Conservation (phyloP, 2,797 vertebrate genomes). For the Clamator glandarius region DNA sequence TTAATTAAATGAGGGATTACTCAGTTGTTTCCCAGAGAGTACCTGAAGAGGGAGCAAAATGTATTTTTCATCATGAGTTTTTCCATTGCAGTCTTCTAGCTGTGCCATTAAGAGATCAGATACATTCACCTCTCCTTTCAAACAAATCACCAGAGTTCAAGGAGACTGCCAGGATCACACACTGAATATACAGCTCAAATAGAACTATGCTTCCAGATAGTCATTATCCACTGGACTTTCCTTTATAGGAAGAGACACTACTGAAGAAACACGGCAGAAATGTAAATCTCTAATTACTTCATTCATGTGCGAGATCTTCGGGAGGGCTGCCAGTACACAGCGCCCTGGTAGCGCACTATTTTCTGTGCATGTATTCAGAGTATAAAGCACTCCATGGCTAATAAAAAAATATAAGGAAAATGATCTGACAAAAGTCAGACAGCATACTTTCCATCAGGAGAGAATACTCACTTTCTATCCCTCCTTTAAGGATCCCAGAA, state of each 20-base stretch:
- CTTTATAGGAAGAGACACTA: neutral
- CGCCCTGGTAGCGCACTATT: neutral
- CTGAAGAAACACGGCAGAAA: neutral
- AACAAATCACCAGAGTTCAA: neutral
- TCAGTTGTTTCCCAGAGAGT: neutral
- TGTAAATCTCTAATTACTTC: neutral
- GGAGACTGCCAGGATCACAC: neutral
- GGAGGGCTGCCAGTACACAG: neutral
- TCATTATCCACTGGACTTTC: neutral
- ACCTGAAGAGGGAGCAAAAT: neutral
- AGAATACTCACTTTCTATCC: neutral
- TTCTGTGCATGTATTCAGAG: neutral
- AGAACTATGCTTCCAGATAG: neutral
- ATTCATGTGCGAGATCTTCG: neutral
- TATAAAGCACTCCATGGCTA: neutral
- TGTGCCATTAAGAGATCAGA: neutral
- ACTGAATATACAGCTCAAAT: neutral
- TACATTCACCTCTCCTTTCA: neutral
- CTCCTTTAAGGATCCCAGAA: neutral
- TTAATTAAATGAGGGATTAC: neutral
- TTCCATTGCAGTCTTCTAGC: neutral
- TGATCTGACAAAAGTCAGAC: neutral
- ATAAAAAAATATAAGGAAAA: neutral
- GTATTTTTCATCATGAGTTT: neutral
- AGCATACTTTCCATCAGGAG: neutral